Evolutionary conservation across 2,888 invertebrate genomes (phyloP).

Genomic region (Drosophila affinis): DNA sequence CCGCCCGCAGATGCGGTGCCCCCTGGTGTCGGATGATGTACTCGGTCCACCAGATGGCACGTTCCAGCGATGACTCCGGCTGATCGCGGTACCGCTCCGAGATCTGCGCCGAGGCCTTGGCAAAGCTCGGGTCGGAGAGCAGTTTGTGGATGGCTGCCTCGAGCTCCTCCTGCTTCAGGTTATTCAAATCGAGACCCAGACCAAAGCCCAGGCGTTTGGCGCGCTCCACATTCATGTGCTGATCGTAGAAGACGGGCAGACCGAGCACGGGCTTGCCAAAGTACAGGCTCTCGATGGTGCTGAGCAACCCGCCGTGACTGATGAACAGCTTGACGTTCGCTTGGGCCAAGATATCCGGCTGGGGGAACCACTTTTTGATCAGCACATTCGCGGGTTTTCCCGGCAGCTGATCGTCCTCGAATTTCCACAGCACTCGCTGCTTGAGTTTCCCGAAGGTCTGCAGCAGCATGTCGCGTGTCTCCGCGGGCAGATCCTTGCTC

Average conservation of each 20-base stretch:
- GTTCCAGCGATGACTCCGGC: slow-evolving; percentile 74
- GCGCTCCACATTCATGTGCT: slow-evolving; percentile 78
- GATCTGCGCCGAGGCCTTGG: slow-evolving; percentile 46
- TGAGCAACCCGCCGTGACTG: slow-evolving; percentile 85
- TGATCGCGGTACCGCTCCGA: slow-evolving; percentile 79
- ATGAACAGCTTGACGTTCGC: slow-evolving; percentile 84
- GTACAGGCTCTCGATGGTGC: slow-evolving; percentile 84
- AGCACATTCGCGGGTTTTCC: slow-evolving; percentile 78
- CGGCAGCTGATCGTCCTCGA: slow-evolving; percentile 78
- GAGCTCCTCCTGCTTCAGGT: slow-evolving; percentile 46
- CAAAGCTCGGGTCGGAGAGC: slow-evolving; percentile 60
- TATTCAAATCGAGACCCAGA: slow-evolving; percentile 56
- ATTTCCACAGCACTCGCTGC: slow-evolving; percentile 83
- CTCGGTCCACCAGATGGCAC: slow-evolving; percentile 82
- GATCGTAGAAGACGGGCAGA: slow-evolving; percentile 83
- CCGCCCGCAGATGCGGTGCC: slow-evolving; percentile 70
- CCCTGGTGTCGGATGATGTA: slow-evolving; percentile 80
- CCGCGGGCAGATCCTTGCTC: slow-evolving; percentile 67
- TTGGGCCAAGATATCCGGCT: slow-evolving; percentile 83
- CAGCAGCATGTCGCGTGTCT: slow-evolving; percentile 58
- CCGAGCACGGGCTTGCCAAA: slow-evolving; percentile 84
- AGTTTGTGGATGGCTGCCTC: slow-evolving; percentile 57
- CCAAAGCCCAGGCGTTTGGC: slow-evolving; percentile 77
- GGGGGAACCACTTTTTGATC: slow-evolving; percentile 82
- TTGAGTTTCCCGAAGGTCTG: slow-evolving; percentile 57